Base-by-base conservation (phyloP, 2,888 invertebrate genomes). In the Nudaria mundana region DNA sequence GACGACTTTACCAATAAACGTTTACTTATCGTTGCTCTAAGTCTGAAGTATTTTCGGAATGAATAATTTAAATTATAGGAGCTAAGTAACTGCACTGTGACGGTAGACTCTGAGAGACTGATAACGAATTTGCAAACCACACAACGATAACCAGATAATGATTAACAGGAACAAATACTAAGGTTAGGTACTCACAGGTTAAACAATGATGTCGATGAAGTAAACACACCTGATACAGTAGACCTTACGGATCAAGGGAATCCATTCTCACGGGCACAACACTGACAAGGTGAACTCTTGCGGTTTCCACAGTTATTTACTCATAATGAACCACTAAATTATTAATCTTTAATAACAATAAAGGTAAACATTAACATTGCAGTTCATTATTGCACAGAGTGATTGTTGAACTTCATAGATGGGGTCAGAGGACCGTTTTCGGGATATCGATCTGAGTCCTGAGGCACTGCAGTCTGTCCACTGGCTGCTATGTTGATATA, bases 181-280 rank as follows among this genome's bases (percentile, higher is more conserved):
- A 55, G n/a, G n/a, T n/a, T n/a, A 53, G 30, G 46, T 66, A 70
- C 70, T 72, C 49, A 67, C 69, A 59, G 59, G 50, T 61, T 56
- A 65, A 76, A 75, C 68, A 73, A 74, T 67, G 63, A 52, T 56
- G 60, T 57, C 43, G 59, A 55, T 49, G 66, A 63, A 66, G 63
- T 58, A 63, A 66, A 65, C 68, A 45, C 73, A 73, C 71, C 57
- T 64, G 67, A 71, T 65, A 67, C 63, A 42, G 63, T 47, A 71
- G 66, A 77, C 70, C 24, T 33, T 22, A 33, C 24, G 24, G 76
- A 72, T 69, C 61, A 67, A 74, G 68, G 72, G 72, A 75, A 84
- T 84, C 81, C 83, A 86, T 83, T 73, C 63, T 75, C 69, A 73
- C 66, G 63, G 60, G 70, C 81, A 78, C 73, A 70, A 43, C 81